Evolutionary conservation across 2,888 invertebrate genomes (phyloP).

Genomic region (Thera obeliscata): DNA sequence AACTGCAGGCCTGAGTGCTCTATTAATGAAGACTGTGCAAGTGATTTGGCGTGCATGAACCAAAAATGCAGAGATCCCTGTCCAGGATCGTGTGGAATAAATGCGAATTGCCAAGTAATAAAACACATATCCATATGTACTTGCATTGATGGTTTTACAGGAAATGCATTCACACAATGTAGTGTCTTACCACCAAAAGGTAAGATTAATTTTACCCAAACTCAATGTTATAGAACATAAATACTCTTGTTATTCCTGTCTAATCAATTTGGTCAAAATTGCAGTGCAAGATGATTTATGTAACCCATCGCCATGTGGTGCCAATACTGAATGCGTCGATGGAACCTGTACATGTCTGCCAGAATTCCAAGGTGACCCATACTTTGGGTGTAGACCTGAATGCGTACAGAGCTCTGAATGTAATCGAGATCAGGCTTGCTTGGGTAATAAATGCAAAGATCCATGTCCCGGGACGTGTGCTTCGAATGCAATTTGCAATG

Average conservation of each 20-base stretch:
- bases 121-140: slow-evolving; percentile 87
- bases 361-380: slow-evolving; percentile 91
- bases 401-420: slow-evolving; percentile 91
- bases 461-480: slow-evolving; percentile 93
- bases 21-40: slow-evolving; percentile 87
- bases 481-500: slow-evolving; percentile 88
- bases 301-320: slow-evolving; percentile 87
- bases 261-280: slow-evolving; percentile 37
- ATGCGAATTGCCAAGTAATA: slow-evolving; percentile 84
- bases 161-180: slow-evolving; percentile 86
- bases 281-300: slow-evolving; percentile 85
- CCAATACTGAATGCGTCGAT: slow-evolving; percentile 88
- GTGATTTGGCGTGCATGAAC: slow-evolving; percentile 87
- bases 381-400: slow-evolving; percentile 90
- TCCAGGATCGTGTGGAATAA: slow-evolving; percentile 87
- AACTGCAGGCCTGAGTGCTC: slow-evolving; percentile 88
- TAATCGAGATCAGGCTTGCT: slow-evolving; percentile 87
- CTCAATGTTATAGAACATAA: neutral
- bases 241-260: no score
- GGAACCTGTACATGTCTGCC: slow-evolving; percentile 89
- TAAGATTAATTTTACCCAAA: slow-evolving; percentile 40
- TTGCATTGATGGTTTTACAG: slow-evolving; percentile 84
- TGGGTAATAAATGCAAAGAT: slow-evolving; percentile 89
- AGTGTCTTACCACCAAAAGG: slow-evolving; percentile 67
- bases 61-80: slow-evolving; percentile 88